Evolutionary conservation across 2,888 invertebrate genomes (phyloP), one percentile per base, ranked within the genome.

Genomic region (Dyspetes luteomarginatus): DNA sequence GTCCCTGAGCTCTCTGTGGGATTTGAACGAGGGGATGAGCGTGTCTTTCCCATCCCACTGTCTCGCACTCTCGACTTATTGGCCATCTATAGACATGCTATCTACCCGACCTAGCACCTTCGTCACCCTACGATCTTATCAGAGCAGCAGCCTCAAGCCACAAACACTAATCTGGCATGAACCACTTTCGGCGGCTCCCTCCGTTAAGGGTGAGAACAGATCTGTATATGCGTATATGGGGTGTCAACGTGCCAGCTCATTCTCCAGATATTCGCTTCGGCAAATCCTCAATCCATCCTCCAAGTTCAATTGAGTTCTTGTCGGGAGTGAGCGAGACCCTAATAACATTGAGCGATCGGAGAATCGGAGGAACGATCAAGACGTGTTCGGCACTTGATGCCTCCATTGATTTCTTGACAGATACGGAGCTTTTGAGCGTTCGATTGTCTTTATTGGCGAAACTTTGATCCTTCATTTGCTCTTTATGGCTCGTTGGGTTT

Each of bases 101-200:
- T 24, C 28, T 7, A 56, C 36, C 17, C 52, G 9, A 36, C 41
- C 67, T 3, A 56, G 41, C 24, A 73, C 77, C 81, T 48, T 80
- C 56, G 50, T 19, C 78, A 85, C 84, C 87, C 86, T 85, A 36
- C 89, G 89, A 89, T 89, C 87, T 88, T 90, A 90, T 90, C 90
- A 86, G 43, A 52, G 30, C 52, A 52, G 30, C 52, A 71, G 86
- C 86, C 88, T 88, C 88, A 87, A n/a, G 87, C 89, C 90, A 86
- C 90, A 89, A 90, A 89, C 88, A 88, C 88, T 86, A 88, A 90
- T 89, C 87, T 86, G 65, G 87, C 87, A 26, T 60, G 60, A 88
- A 86, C 87, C 90, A 89, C 90, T 90, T 88, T 80, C 62, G 78
- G 84, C 68, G 45, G 60, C 78, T 60, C 78, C 64, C 60, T 62